A percentile compares a stretch with the other conserved stretches of the same genome.
These are phyloP conservation scores for Sminthurinus signatus DNA, from an alignment of 1,140 invertebrate genomes.

Conservation along the genomic window DNA sequence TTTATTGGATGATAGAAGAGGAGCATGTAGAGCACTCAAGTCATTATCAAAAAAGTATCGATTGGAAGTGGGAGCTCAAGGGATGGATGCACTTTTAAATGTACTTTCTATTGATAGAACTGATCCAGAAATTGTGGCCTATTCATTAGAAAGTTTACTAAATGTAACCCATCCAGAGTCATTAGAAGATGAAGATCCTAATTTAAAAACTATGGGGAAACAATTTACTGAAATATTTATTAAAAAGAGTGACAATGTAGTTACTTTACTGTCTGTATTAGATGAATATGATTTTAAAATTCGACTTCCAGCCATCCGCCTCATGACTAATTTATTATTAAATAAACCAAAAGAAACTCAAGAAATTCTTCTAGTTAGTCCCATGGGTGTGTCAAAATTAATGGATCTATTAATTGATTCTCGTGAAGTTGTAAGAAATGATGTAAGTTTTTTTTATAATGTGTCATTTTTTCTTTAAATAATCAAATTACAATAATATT, in stretches of 20 bases:
- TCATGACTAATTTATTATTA: conserved; percentile 71
- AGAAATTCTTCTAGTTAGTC: conserved; percentile 87
- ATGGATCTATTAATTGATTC: conserved; percentile 92
- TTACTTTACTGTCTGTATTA: conserved; percentile 74
- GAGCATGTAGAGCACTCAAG: conserved; percentile 92
- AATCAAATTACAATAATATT: no score
- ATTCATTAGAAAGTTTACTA: conserved; percentile 84
- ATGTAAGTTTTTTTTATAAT: conserved; percentile 54
- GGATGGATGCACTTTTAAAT: conserved; percentile 75
- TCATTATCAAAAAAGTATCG: conserved; percentile 88
- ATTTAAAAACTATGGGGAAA: conserved; percentile 58
- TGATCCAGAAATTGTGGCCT: conserved; percentile 85
- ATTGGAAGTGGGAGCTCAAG: conserved; percentile 91
- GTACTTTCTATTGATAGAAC: conserved; percentile 73
- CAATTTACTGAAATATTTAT: conserved; percentile 99
- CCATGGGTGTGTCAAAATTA: conserved; percentile 94
- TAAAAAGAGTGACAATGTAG: conserved; percentile 81
- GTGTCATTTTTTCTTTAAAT: neutral
- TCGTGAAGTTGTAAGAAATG: conserved; percentile 93
- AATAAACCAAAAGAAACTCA: conserved; percentile 87
- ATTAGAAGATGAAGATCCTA: conserved; percentile 72
- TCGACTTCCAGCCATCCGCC: conserved; percentile 74
- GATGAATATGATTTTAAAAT: conserved; percentile 94
- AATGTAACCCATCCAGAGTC: conserved; percentile 80
- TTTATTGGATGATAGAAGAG: conserved; percentile 84